Conservation (phyloP, 1,140 invertebrate species). For the Ylistrum balloti region DNA sequence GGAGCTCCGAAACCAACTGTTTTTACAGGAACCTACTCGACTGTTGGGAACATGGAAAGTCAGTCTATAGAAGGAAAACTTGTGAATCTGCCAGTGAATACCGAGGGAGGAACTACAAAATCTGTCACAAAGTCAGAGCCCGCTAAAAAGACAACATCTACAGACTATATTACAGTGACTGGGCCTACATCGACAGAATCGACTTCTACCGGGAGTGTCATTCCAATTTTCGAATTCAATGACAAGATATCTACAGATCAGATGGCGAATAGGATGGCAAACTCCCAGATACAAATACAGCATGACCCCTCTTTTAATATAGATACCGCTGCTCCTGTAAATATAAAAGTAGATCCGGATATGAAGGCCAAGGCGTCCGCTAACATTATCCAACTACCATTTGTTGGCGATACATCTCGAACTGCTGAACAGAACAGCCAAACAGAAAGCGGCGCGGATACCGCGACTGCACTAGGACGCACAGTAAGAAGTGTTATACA, state of each 20-base stretch:
- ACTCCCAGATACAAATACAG: not conserved
- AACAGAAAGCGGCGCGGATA: not conserved
- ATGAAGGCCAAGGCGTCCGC: not conserved
- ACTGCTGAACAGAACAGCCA: not conserved
- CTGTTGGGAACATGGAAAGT: not conserved
- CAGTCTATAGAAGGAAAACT: not conserved
- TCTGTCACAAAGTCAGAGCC: no score
- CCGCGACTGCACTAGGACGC: not conserved
- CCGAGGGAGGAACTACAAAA: not conserved
- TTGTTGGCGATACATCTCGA: not conserved
- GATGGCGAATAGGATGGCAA: not conserved
- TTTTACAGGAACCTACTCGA: not conserved
- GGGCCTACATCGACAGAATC: not conserved
- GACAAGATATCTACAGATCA: not conserved
- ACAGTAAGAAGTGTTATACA: conserved; percentile 5
- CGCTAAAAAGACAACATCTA: no score
- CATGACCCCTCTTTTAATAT: not conserved
- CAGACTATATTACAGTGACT: no score
- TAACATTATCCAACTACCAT: not conserved
- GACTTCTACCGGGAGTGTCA: not conserved
- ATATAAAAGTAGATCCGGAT: not conserved
- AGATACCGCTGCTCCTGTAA: not conserved
- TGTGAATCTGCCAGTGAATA: not conserved
- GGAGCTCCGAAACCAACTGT: not conserved
- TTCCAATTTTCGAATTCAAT: conserved; percentile 26